These are phyloP conservation scores for Lysiphlebus fabarum DNA, from an alignment of 1,140 invertebrate species.

Conservation along the genomic window DNA sequence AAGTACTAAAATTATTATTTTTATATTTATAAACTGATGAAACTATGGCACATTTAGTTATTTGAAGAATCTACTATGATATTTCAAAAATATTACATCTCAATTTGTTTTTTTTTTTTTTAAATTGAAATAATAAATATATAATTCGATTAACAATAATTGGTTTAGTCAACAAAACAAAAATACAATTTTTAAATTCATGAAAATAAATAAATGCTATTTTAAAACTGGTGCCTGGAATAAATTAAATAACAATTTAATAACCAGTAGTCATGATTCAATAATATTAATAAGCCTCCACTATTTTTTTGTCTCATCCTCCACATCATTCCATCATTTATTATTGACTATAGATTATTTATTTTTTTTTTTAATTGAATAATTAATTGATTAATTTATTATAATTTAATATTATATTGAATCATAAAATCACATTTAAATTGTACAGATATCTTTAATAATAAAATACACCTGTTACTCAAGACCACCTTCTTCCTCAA, in stretches of 20 bases:
- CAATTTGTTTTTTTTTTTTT: conserved; percentile 1
- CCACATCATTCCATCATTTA: too few species aligned
- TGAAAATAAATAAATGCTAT: too few species aligned
- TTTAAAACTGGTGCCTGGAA: too few species aligned
- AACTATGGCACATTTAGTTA: not conserved
- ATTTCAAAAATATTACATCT: not conserved
- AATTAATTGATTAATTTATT: conserved; percentile 21
- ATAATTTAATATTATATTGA: conserved; percentile 23
- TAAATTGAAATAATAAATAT: not conserved
- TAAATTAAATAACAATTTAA: too few species aligned
- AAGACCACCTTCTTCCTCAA: conserved; percentile 86
- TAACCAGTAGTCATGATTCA: too few species aligned
- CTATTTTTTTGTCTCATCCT: too few species aligned
- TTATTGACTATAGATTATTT: conserved; percentile 13
- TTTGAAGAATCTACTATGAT: not conserved
- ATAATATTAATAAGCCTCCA: too few species aligned
- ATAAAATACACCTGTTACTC: conserved; percentile 47
- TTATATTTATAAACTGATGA: not conserved
- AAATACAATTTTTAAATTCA: too few species aligned
- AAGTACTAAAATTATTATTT: too few species aligned
- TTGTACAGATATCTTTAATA: not conserved
- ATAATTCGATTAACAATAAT: too few species aligned
- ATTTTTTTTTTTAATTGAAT: conserved; percentile 15
- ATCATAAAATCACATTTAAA: too few species aligned
- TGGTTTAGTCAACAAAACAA: too few species aligned